Evolutionary conservation across 1,140 invertebrate genomes (phyloP).

Genomic region (Zaprionus vittiger): DNA sequence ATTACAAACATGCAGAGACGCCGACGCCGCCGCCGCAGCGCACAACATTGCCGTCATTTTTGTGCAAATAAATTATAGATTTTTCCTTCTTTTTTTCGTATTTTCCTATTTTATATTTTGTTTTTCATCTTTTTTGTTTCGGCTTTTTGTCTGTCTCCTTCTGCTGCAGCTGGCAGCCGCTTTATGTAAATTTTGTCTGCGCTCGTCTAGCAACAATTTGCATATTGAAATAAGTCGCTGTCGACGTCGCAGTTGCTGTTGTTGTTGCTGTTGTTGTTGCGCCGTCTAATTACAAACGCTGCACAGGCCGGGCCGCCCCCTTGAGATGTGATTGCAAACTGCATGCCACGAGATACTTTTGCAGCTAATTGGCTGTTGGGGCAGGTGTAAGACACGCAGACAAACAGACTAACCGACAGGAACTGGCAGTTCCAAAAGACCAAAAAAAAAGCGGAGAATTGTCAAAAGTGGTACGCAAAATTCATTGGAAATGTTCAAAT

Average conservation of each 20-base stretch:
- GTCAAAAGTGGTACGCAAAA: conserved; percentile 46
- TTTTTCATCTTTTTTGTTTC: conserved; percentile 29
- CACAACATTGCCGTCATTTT: conserved; percentile 48
- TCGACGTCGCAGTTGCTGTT: conserved; percentile 17
- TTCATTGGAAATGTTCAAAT: conserved; percentile 53
- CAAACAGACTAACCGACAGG: conserved; percentile 10
- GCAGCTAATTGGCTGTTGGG: conserved; percentile 52
- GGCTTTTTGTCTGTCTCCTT: conserved; percentile 38
- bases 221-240: conserved; percentile 54
- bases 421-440: conserved; percentile 46
- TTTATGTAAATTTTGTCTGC: conserved; percentile 43
- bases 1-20: conserved; percentile 62
- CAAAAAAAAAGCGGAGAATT: conserved; percentile 32
- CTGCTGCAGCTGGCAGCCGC: conserved; percentile 33
- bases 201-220: conserved; percentile 53
- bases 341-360: conserved; percentile 49
- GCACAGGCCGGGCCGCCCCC: conserved; percentile 24
- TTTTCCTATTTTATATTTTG: conserved; percentile 45
- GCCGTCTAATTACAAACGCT: conserved; percentile 54
- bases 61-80: conserved; percentile 74
- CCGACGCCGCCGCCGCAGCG: conserved; percentile 53
- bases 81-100: conserved; percentile 57
- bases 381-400: conserved; percentile 48
- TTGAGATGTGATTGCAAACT: conserved; percentile 25
- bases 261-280: conserved; percentile 35